These are phyloP conservation scores for Tribolium freemani DNA, from an alignment of 2,888 invertebrate genomes.

Conservation along the genomic window DNA sequence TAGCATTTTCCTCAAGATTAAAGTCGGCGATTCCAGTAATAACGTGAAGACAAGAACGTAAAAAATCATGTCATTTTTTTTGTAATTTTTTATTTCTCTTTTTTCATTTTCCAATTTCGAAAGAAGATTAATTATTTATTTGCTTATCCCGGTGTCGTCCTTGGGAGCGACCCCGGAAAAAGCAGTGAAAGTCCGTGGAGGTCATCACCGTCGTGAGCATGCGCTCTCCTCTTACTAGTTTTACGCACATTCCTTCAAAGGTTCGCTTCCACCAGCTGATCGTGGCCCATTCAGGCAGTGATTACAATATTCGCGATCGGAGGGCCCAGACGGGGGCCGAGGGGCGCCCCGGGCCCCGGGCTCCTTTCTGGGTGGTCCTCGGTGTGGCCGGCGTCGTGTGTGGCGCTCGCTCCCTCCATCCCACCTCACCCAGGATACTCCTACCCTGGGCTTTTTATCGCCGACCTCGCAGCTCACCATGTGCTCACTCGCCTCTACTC, in stretches of 20 bases:
- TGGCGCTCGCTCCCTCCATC: constrained; percentile 59
- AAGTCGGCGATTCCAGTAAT: constrained; percentile 13
- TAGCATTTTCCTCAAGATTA: constrained; percentile 14
- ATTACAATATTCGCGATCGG: constrained; percentile 57
- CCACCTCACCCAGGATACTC: constrained; percentile 45
- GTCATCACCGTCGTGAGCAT: constrained; percentile 17
- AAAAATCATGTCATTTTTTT: too few relatives aligned
- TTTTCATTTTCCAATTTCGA: too few relatives aligned
- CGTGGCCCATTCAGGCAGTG: constrained; percentile 44
- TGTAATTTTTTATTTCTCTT: neutral
- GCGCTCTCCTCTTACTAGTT: constrained; percentile 35
- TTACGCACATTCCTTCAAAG: constrained; percentile 40
- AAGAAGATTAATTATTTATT: too few relatives aligned
- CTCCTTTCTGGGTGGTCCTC: constrained; percentile 66
- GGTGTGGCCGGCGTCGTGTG: constrained; percentile 69
- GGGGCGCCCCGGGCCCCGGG: constrained; percentile 54
- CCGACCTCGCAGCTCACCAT: constrained; percentile 48
- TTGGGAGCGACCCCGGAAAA: constrained; percentile 21
- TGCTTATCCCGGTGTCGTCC: neutral
- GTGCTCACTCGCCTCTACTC: constrained; percentile 23
- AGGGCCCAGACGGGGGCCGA: constrained; percentile 35
- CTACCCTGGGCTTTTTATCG: constrained; percentile 44
- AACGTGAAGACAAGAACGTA: neutral
- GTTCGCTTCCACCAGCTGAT: constrained; percentile 37
- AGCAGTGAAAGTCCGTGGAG: constrained; percentile 37